Conservation (phyloP, 2,797 vertebrate species). For the Sebastes steindachneri region DNA sequence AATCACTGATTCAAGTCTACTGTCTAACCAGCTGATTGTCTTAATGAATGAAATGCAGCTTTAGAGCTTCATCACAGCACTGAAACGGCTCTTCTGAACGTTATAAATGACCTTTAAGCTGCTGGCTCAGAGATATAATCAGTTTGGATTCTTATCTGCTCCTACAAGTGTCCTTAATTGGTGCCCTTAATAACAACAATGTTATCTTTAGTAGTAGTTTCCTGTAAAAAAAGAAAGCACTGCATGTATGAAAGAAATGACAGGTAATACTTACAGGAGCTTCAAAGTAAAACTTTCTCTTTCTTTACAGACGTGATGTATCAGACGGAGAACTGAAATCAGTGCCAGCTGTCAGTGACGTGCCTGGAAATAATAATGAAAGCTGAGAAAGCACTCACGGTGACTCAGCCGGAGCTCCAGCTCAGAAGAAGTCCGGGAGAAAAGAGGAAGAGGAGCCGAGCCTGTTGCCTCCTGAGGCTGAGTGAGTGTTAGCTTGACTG, state of each 20-base stretch:
- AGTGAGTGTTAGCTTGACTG: slow-evolving; percentile 59
- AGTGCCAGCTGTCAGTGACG: background rate
- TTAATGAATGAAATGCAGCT: background rate
- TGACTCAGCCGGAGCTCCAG: slow-evolving; percentile 15
- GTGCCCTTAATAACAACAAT: background rate
- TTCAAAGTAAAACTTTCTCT: background rate
- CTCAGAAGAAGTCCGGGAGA: slow-evolving; percentile 25
- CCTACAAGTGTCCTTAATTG: background rate
- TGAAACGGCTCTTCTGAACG: background rate
- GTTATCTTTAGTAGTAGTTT: background rate
- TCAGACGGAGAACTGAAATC: background rate
- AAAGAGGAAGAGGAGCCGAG: slow-evolving; percentile 8
- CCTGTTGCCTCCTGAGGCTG: slow-evolving; percentile 33
- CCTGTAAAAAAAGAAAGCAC: background rate
- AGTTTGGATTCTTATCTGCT: background rate
- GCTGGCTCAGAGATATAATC: background rate
- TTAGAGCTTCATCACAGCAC: background rate
- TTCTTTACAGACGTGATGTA: background rate
- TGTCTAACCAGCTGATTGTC: background rate
- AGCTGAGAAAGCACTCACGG: slow-evolving; percentile 30
- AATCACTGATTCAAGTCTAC: background rate
- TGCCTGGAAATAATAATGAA: background rate
- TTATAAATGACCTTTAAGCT: background rate
- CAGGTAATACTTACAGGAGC: slow-evolving; percentile 15
- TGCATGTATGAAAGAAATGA: accelerated